Base-by-base conservation (phyloP, 2,113 vertebrate genomes). In the Pholis gunnellus region DNA sequence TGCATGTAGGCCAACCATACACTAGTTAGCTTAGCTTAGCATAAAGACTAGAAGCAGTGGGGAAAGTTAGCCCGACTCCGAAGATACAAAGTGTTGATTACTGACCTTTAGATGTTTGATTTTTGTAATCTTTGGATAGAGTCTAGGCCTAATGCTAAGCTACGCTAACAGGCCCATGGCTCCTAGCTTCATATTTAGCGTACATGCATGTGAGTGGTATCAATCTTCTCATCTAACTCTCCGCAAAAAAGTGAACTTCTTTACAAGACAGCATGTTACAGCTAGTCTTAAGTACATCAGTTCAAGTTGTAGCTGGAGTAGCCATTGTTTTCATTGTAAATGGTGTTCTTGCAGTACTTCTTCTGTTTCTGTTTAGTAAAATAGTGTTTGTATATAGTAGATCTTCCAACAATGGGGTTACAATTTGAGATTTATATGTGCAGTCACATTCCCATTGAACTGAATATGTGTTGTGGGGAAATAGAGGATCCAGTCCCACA, bases 401-500 rank as follows among this genome's bases (percentile, higher is more conserved):
- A 22, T 52, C 59, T 71, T 31, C 61, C 34, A 52, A 54, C 67
- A 54, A 36, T 14, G 46, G 27, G 48, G 57, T 66, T 64, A 46
- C 22, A 44, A 75, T 76, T 68, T 38, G 29, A 52, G 66, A 65
- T 78, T 54, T 27, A 61, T 57, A 44, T 29, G 10, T 57, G 46
- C 44, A 63, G 64, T 57, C 48, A 80, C 50, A 79, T 78, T 81
- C 75, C 77, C 61, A 4, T 54, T 77, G 74, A 75, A 67, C 6
- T 57, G 57, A 75, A 46, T 56, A 80, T 72, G 81, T 89, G 63
- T 75, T 86, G 83, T 73, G 29, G 71, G 50, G n/a, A 75, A 79
- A 65, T 5, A 15, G 38, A 36, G 29, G 42, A 79, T 70, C 44
- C 25, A 9, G 61, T 69, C 57, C 78, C 48, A 64, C 84, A 71